Base-by-base conservation (phyloP, 2,797 vertebrate species). In the Selene dorsalis region DNA sequence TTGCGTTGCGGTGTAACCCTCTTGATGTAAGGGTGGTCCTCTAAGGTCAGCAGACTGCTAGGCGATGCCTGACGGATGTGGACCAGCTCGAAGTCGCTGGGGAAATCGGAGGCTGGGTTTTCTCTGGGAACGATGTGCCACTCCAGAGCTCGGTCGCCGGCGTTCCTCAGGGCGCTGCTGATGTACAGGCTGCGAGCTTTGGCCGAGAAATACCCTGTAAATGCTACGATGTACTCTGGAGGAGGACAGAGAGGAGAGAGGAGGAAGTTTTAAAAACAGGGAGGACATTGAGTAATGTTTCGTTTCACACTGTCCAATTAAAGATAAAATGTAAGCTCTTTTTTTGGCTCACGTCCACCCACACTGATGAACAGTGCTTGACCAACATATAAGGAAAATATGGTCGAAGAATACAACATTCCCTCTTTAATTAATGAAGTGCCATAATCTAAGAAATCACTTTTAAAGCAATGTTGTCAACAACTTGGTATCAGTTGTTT, bases 11-110 rank as follows among this genome's bases (percentile, higher is more conserved):
- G 97, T 0, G 97, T 98, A 41, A 99, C 98, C 77, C 97, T 96
- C 83, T 98, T 99, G 94, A 99, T 98, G 94, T 97, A 97, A 0
- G 98, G 98, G 66, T 99, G 98, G 72, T 95, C 96, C 90, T 98
- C 96, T 20, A 99, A 93, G 0, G 94, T 96, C 73, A 95, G 93
- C 59, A 99, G 93, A 75, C 95, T 96, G 32, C 92, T 92, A 38
- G 87, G 94, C 59, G 97, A 95, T 0, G 95, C 96, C 77, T 96
- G 96, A 3, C 95, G 94, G 77, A 99, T 97, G 91, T 97, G 96
- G 84, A 99, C 95, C 82, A 99, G 95, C 91, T 99, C 98, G 64
- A 99, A 99, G 92, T 99, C 98, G 4, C 98, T 99, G 10, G 98
- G 98, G 70, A 97, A 99, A 93, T 99, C 96, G 1, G 97, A 97